A percentile compares a stretch with the other conserved stretches of the same genome.
These are phyloP conservation scores for Apteryx owenii DNA, from an alignment of 2,113 vertebrate species.

Conservation along the genomic window DNA sequence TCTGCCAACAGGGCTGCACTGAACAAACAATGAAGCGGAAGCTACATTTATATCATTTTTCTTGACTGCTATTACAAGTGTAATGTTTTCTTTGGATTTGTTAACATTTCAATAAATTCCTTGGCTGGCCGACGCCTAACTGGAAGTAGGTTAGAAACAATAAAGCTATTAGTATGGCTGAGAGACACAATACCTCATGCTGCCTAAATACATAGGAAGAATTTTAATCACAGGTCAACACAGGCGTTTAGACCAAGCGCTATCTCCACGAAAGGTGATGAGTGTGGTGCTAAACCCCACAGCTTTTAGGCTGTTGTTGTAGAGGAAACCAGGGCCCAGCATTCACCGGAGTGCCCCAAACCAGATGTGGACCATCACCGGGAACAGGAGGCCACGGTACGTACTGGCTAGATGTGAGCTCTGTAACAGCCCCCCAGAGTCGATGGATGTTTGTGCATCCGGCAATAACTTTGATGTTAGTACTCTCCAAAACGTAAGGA, in stretches of 20 bases:
- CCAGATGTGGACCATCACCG: neutral
- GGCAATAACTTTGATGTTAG: neutral
- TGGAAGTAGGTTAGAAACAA: neutral
- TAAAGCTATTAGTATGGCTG: no score
- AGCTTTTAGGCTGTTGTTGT: neutral
- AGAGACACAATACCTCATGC: neutral
- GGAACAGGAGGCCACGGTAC: rapidly evolving
- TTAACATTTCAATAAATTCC: neutral
- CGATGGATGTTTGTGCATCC: rapidly evolving
- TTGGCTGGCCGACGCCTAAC: neutral
- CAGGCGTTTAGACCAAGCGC: rapidly evolving
- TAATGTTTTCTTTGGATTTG: neutral
- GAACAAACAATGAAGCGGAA: neutral
- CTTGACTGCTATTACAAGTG: neutral
- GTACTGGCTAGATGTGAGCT: neutral
- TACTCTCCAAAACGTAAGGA: neutral
- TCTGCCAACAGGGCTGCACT: rapidly evolving
- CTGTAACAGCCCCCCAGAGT: rapidly evolving
- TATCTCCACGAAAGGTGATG: rapidly evolving
- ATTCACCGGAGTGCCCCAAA: no score
- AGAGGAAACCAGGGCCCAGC: neutral
- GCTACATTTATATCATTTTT: neutral
- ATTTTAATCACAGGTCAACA: neutral
- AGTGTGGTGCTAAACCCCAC: neutral
- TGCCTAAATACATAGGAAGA: neutral